These are phyloP conservation scores for Enteromius afrohamiltoni DNA, from an alignment of 2,797 vertebrate genomes.

Conservation along the genomic window DNA sequence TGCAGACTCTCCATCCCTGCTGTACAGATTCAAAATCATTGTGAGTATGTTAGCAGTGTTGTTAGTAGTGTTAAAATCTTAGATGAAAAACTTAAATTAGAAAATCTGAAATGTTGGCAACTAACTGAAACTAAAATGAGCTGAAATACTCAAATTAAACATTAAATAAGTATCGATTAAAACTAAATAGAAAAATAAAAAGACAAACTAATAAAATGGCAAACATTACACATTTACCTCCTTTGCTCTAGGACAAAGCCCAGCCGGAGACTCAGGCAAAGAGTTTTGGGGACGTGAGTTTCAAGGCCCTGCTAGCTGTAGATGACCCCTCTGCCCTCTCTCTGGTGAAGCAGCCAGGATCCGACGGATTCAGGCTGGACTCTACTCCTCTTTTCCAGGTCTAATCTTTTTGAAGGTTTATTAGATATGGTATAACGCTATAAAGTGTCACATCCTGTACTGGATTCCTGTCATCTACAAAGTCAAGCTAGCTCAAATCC, in stretches of 20 bases:
- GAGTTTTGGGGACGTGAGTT: conserved; percentile 84
- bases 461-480: neutral
- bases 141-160: neutral
- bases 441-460: neutral
- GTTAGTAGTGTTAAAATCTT: too few relatives aligned
- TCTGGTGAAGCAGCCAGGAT: conserved; percentile 89
- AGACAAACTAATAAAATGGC: neutral
- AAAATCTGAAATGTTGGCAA: neutral
- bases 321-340: conserved; percentile 87
- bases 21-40: conserved; percentile 92
- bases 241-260: conserved; percentile 85
- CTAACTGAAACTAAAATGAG: neutral
- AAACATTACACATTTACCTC: neutral
- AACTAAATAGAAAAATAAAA: neutral
- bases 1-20: conserved; percentile 88
- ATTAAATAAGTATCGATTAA: neutral
- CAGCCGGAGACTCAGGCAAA: conserved; percentile 90
- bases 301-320: conserved; percentile 86
- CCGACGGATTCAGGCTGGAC: conserved; percentile 92
- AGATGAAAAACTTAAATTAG: accelerated
- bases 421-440: too few relatives aligned
- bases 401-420: neutral
- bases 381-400: conserved; percentile 93
- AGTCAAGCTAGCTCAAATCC: neutral
- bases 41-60: conserved; percentile 75